Evolutionary conservation across 2,888 invertebrate species (phyloP).

Genomic region (Lepetodrilus schrolli): DNA sequence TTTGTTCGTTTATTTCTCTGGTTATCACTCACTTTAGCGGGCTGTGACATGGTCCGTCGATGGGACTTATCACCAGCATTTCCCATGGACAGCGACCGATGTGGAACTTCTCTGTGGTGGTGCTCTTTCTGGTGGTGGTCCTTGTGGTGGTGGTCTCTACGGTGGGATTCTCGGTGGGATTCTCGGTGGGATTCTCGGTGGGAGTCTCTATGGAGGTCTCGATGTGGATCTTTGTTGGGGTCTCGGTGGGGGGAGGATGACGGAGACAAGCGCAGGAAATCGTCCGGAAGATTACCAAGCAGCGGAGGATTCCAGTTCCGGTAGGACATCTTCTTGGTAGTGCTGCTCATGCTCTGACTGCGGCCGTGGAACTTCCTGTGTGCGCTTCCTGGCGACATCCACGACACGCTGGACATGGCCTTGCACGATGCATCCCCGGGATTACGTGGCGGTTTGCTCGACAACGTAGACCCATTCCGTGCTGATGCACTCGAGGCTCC

Average conservation of each 20-base stretch:
- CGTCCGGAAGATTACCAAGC: conserved; percentile 85
- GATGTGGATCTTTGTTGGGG: neutral
- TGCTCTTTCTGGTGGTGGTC: neutral
- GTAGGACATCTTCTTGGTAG: conserved; percentile 58
- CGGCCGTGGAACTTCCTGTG: conserved; percentile 11
- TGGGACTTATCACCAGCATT: neutral
- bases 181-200: too few relatives aligned
- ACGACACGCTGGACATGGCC: neutral
- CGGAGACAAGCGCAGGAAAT: conserved; percentile 81
- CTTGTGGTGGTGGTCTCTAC: neutral
- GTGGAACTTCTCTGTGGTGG: neutral
- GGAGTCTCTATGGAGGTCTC: neutral
- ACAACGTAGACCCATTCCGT: conserved; percentile 22
- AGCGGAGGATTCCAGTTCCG: conserved; percentile 87
- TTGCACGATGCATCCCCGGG: too few relatives aligned
- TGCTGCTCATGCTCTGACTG: conserved; percentile 35
- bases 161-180: neutral
- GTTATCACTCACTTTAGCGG: neutral
- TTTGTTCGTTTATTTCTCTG: too few relatives aligned
- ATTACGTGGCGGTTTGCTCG: neutral
- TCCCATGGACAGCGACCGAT: neutral
- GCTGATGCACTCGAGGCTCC: neutral
- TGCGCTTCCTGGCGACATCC: neutral
- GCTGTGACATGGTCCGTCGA: conserved; percentile 1
- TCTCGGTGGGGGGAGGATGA: neutral